Conservation (phyloP, 2,113 vertebrate species). For the Tragelaphus strepsiceros region DNA sequence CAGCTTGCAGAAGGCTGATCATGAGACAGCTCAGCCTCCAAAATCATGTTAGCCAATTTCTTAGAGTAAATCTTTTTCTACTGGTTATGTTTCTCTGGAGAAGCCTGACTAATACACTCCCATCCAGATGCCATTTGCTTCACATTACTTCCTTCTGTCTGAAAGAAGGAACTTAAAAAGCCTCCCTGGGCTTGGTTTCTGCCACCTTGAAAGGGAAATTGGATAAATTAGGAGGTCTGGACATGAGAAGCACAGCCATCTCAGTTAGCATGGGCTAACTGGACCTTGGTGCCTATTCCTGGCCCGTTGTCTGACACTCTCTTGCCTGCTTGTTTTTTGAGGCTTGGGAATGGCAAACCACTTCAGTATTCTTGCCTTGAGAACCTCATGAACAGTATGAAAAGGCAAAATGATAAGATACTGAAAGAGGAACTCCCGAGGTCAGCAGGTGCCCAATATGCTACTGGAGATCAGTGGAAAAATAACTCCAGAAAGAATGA, state of each 20-base stretch:
- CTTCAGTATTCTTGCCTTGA: too few relatives aligned
- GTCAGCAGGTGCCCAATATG: too few relatives aligned
- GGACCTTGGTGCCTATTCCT: background rate
- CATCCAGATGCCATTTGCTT: background rate
- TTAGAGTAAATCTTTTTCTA: background rate
- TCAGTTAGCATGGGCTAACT: background rate
- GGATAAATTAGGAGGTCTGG: background rate
- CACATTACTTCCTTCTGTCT: background rate
- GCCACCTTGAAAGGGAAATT: background rate
- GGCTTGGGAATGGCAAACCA: background rate
- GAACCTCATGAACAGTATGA: too few relatives aligned
- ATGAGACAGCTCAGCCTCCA: background rate
- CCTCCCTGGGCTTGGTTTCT: background rate
- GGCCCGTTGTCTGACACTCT: background rate
- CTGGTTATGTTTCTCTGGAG: background rate
- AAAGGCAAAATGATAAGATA: too few relatives aligned
- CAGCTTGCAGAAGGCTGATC: background rate
- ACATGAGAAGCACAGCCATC: background rate
- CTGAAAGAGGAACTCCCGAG: too few relatives aligned
- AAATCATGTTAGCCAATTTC: background rate
- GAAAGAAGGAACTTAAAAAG: background rate
- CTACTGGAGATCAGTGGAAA: too few relatives aligned
- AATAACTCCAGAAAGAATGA: too few relatives aligned
- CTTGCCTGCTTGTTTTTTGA: background rate
- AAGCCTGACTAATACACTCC: background rate